Percentiles rank a stretch among this genome's conserved stretches.
phyloP scores from a whole-genome alignment of 2,113 vertebrate species.

The Phalacrocorax pelagicus region DNA sequence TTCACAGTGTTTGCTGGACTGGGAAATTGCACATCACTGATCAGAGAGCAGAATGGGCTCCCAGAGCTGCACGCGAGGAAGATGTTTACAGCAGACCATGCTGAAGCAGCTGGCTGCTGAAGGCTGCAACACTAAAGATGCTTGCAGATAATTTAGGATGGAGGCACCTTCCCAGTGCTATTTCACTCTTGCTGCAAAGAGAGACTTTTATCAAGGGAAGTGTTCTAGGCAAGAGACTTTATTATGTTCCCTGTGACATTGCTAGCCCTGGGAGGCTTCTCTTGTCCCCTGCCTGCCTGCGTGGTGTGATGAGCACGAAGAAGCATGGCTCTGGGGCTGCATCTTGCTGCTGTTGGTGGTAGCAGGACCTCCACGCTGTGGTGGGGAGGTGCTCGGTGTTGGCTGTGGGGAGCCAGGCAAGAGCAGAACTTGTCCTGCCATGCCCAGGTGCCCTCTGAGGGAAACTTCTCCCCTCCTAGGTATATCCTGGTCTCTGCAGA shows the following conservation, averaged over 20 bases:
- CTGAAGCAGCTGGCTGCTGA: background rate
- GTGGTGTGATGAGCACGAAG: background rate
- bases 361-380: background rate
- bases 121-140: background rate
- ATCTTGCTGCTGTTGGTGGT: accelerated
- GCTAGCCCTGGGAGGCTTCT: background rate
- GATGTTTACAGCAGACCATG: background rate
- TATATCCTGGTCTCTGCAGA: background rate
- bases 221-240: background rate
- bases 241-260: background rate
- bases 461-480: background rate
- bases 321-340: background rate
- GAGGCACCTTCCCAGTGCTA: background rate
- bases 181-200: background rate
- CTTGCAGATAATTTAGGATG: background rate
- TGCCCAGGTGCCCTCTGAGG: background rate
- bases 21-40: accelerated
- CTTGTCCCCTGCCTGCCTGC: background rate
- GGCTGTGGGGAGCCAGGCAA: background rate
- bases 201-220: background rate
- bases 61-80: background rate
- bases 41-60: background rate
- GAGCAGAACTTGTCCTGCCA: background rate
- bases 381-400: background rate
- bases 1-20: background rate